Evolutionary conservation across 2,113 vertebrate genomes (phyloP).

Genomic region (Zosterops hypoxanthus): DNA sequence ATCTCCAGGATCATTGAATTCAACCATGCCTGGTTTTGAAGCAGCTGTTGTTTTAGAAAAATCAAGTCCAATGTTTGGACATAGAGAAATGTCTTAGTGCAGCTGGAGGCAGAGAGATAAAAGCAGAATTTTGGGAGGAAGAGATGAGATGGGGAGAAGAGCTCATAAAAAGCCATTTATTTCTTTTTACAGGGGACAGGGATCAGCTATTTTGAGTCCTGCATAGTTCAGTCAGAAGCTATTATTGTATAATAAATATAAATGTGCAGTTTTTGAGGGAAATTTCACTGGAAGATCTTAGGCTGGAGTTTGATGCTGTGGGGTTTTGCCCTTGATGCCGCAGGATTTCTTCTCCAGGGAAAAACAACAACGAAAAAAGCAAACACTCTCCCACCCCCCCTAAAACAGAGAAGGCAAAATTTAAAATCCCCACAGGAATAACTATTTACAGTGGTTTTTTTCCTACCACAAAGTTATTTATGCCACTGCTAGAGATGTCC

Average conservation of each 20-base stretch:
- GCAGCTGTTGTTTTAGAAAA: neutral
- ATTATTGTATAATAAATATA: neutral
- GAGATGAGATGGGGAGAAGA: neutral
- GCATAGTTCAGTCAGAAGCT: neutral
- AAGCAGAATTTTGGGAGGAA: neutral
- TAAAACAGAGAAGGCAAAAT: neutral
- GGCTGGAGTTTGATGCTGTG: neutral
- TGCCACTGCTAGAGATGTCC: neutral
- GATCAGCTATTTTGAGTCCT: neutral
- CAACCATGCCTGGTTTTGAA: neutral
- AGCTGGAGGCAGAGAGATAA: neutral
- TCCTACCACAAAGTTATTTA: neutral
- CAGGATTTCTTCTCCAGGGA: neutral
- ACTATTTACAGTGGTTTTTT: neutral
- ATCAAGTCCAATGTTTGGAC: neutral
- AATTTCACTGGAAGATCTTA: neutral
- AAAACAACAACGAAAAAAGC: neutral
- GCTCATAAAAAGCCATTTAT: neutral
- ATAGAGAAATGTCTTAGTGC: neutral
- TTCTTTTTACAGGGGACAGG: neutral
- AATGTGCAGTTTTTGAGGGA: neutral
- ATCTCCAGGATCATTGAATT: neutral
- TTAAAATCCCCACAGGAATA: neutral
- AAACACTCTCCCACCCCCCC: accelerated
- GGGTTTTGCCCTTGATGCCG: neutral